A percentile compares a stretch with the other conserved stretches of the same genome.
phyloP scores from a whole-genome alignment of 2,888 invertebrate genomes.

The Eupithecia centaureata region DNA sequence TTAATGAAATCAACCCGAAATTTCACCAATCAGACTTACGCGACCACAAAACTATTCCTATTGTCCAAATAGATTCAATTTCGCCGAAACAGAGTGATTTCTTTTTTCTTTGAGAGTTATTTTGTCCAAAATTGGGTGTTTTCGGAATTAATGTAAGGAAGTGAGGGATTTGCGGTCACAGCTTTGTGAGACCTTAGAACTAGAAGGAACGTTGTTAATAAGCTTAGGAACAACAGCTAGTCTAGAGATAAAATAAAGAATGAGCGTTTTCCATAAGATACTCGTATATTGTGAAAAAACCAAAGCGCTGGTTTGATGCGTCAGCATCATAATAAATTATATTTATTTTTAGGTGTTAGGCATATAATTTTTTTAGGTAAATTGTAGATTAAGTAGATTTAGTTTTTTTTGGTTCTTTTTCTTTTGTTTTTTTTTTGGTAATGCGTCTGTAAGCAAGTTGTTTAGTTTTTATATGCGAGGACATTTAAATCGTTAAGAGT shows the following conservation, averaged over 20 bases:
- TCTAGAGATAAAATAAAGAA: background rate
- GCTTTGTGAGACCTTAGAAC: conserved; percentile 28
- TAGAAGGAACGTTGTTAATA: conserved; percentile 23
- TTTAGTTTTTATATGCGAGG: too few relatives aligned
- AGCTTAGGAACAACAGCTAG: conserved; percentile 4
- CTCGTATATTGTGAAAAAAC: too few relatives aligned
- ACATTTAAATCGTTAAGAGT: too few relatives aligned
- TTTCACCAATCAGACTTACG: conserved; percentile 29
- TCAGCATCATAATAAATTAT: too few relatives aligned
- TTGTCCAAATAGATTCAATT: conserved; percentile 34
- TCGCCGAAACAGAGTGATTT: conserved; percentile 27
- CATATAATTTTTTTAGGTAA: too few relatives aligned
- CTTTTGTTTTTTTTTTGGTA: too few relatives aligned
- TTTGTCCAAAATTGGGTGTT: conserved; percentile 26
- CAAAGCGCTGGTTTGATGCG: too few relatives aligned
- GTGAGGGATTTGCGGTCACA: conserved; percentile 30
- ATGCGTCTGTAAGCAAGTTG: too few relatives aligned
- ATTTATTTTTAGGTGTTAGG: too few relatives aligned
- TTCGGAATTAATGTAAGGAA: conserved; percentile 29
- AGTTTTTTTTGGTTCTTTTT: too few relatives aligned
- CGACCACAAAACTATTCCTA: conserved; percentile 32
- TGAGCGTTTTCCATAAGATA: too few relatives aligned
- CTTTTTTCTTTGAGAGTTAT: conserved; percentile 29
- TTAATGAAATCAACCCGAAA: conserved; percentile 30
- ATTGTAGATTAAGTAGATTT: too few relatives aligned